These are phyloP conservation scores for Protobothrops mucrosquamatus DNA, from an alignment of 2,113 vertebrate genomes.

Conservation along the genomic window DNA sequence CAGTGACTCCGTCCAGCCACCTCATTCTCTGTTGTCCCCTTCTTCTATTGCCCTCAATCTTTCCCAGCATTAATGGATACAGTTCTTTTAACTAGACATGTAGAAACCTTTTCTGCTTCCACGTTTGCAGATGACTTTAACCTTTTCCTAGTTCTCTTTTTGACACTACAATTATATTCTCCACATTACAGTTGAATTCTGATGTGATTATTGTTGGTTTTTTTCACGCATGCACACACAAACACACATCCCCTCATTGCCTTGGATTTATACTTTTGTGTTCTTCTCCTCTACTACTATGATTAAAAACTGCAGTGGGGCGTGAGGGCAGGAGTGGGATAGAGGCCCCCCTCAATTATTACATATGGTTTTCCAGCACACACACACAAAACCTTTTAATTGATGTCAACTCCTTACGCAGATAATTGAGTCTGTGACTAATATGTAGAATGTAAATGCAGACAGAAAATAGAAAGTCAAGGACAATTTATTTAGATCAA, in stretches of 20 bases:
- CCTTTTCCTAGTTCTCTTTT: constrained; percentile 16
- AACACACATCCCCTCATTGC: neutral
- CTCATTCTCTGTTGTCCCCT: too few species aligned
- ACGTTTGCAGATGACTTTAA: neutral
- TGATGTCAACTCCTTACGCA: constrained; percentile 10
- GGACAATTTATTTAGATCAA: constrained; percentile 24
- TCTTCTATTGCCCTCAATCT: too few species aligned
- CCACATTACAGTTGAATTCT: constrained; percentile 25
- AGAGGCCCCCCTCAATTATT: neutral
- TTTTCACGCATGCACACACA: neutral
- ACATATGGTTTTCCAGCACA: constrained; percentile 25
- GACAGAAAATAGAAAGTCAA: neutral
- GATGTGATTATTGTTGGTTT: constrained; percentile 28
- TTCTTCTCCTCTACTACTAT: constrained; percentile 16
- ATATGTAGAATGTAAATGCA: neutral
- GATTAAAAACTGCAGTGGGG: constrained; percentile 24
- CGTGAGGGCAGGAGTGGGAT: neutral
- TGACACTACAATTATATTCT: constrained; percentile 2
- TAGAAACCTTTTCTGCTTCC: neutral
- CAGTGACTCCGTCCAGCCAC: too few species aligned
- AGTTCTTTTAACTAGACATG: neutral
- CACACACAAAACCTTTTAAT: constrained; percentile 2
- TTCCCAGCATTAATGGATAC: too few species aligned
- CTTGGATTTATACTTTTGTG: constrained; percentile 35
- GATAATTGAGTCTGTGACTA: constrained; percentile 23